phyloP scores from a whole-genome alignment of 1,140 invertebrate species.

The Rhopalosiphum padi region DNA sequence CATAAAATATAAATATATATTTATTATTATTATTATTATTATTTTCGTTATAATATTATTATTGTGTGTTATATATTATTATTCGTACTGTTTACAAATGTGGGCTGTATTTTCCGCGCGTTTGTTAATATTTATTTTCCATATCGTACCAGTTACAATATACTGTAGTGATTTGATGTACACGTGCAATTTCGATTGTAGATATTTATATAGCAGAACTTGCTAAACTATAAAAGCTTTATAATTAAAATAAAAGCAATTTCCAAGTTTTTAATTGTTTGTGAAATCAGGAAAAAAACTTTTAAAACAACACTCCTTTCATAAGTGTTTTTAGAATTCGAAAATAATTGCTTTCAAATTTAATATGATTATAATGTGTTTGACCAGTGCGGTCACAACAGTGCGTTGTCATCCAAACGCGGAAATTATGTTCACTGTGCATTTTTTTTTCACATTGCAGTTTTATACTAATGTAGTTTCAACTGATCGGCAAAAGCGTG shows the following conservation, averaged over 20 bases:
- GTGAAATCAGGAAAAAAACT: not conserved
- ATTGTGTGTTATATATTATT: too few relatives aligned
- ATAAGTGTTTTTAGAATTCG: not conserved
- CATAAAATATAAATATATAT: too few relatives aligned
- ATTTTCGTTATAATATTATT: too few relatives aligned
- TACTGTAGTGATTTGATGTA: not conserved
- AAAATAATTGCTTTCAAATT: not conserved
- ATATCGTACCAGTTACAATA: too few relatives aligned
- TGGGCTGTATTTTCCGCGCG: too few relatives aligned
- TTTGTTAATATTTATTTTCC: too few relatives aligned
- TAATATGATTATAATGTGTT: not conserved
- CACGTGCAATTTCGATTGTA: not conserved
- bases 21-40: too few relatives aligned
- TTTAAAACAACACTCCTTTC: not conserved
- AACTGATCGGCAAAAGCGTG: not conserved
- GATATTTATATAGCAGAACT: not conserved
- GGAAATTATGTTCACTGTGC: not conserved
- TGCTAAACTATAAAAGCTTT: not conserved
- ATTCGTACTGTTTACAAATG: too few relatives aligned
- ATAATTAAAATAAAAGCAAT: not conserved
- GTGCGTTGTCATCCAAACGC: not conserved
- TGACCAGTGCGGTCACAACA: not conserved
- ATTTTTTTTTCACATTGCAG: not conserved
- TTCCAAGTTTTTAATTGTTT: conserved; percentile 6
- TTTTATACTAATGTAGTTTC: not conserved